A percentile compares a stretch with the other conserved stretches of the same genome.
Evolutionary conservation across 1,140 invertebrate species (phyloP).

Genomic region (Pseudachorutes palmiensis): DNA sequence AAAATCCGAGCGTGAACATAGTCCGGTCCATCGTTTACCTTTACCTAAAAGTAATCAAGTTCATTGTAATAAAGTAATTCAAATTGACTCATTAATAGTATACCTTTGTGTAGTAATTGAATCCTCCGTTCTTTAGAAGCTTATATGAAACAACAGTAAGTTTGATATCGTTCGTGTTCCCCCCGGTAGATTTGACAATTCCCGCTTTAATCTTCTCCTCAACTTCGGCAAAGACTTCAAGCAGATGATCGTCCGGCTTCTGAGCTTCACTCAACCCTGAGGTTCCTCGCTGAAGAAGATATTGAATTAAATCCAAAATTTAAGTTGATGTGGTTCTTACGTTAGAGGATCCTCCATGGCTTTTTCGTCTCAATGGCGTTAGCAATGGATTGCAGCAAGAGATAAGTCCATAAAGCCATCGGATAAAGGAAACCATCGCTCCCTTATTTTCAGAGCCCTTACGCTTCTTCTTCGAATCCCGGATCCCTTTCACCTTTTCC

Average conservation of each 20-base stretch:
- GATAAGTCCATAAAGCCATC: not conserved
- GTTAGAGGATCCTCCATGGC: not conserved
- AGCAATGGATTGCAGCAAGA: not conserved
- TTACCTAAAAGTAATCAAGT: not conserved
- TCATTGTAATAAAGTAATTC: not conserved
- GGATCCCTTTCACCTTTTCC: not conserved
- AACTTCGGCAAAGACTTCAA: not conserved
- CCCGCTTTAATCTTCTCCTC: no score
- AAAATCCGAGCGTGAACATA: not conserved
- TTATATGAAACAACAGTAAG: not conserved
- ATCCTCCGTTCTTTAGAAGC: not conserved
- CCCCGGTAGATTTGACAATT: not conserved
- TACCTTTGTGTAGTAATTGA: not conserved
- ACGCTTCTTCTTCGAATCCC: not conserved
- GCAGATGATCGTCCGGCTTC: not conserved
- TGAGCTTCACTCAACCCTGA: not conserved
- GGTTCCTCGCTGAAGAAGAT: not conserved
- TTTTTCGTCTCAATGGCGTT: not conserved
- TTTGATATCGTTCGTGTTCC: not conserved
- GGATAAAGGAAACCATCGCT: not conserved
- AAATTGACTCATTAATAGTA: not conserved
- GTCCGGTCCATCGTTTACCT: not conserved
- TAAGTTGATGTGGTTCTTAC: no score
- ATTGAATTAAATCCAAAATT: no score
- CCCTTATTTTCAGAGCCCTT: not conserved